Conservation (phyloP, 2,113 vertebrate species). For the Dolichotis patagonum region DNA sequence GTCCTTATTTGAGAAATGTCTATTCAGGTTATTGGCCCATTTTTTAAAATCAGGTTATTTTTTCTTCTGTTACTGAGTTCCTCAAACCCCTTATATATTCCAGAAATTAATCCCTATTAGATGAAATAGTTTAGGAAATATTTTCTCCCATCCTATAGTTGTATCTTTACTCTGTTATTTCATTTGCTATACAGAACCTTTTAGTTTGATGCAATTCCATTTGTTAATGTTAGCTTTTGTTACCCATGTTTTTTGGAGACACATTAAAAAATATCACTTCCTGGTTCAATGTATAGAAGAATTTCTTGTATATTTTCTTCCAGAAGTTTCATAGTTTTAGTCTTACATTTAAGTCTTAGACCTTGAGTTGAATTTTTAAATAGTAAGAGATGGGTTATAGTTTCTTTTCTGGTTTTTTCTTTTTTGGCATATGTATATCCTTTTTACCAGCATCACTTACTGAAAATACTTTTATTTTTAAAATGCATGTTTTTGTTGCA, state of each 20-base stretch:
- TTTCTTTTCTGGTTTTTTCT: neutral
- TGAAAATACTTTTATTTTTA: neutral
- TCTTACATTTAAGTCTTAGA: neutral
- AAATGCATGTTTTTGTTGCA: neutral
- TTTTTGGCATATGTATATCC: neutral
- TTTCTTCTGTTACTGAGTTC: neutral
- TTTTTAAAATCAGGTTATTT: neutral
- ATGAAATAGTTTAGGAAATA: neutral
- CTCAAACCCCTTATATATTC: neutral
- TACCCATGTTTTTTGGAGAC: neutral
- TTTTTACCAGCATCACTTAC: neutral
- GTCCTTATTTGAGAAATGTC: neutral
- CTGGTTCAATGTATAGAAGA: neutral
- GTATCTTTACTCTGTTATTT: neutral
- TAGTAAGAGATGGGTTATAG: neutral
- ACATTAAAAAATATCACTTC: neutral
- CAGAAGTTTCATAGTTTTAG: neutral
- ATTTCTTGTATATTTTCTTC: neutral
- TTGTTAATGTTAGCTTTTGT: neutral
- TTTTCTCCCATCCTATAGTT: neutral
- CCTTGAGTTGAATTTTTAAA: neutral
- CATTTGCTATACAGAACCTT: neutral
- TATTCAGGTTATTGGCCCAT: neutral
- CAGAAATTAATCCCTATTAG: neutral
- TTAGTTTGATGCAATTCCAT: neutral